Evolutionary conservation across 2,797 vertebrate species (phyloP), one percentile per base, ranked within the genome.

Genomic region (Sebastes diploproa): DNA sequence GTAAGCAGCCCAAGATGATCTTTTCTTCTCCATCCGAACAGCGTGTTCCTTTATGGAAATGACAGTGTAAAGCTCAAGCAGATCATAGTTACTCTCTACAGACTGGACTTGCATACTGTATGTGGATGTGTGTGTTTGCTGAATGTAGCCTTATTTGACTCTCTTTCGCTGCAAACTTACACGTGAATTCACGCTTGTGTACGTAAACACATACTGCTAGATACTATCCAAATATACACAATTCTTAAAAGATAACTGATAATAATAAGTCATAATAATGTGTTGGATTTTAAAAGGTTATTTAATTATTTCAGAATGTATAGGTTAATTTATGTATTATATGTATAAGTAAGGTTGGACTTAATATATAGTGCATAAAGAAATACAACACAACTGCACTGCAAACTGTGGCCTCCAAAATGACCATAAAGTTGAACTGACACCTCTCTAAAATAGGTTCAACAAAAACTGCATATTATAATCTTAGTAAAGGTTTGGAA

Each of bases 1-100:
- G 62, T 75, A 22, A 61, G 23, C 22, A 13, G 54, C 72, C 54
- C 29, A 27, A 63, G n/a, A 62, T 46, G 62, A 11, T 14, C 52
- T 82, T 81, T 79, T 77, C 71, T 60, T 42, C 27, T 67, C 61
- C 61, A 64, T 69, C 74, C 72, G 73, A 78, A 64, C 77, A 72
- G 66, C 1, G 2, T 82, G 79, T 75, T 66, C 54, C 58, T 79
- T 60, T 61, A 30, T 56, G 59, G 61, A 69, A 72, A 77, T 74
- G 75, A 79, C 81, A 54, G 56, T 34, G 34, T 38, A 61, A 75
- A 70, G 74, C 71, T 80, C 72, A 77, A 65, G 30, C 72, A 64
- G 46, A 65, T 72, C 52, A 54, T 18, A 23, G 50, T 70, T 65
- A n/a, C n/a, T 62, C 2, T 71, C 71, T 25, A 23, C 64, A 4